Evolutionary conservation across 2,113 vertebrate genomes (phyloP).

Genomic region (Paracanthobrama guichenoti): DNA sequence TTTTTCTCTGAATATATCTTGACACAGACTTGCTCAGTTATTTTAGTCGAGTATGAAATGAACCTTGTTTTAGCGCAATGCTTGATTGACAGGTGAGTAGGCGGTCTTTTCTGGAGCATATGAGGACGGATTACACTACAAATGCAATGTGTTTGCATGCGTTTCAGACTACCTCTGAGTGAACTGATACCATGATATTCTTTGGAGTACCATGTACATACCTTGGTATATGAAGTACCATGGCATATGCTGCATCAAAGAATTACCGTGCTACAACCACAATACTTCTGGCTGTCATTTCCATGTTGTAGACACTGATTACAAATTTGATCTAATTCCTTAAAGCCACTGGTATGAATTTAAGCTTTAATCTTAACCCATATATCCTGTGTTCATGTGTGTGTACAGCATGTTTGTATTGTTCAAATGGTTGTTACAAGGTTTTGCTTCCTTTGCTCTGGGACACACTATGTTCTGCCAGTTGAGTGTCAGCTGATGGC

Average conservation of each 20-base stretch:
- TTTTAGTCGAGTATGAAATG: background rate
- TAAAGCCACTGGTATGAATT: background rate
- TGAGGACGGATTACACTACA: conserved; percentile 4
- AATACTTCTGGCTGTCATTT: background rate
- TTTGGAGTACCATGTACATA: background rate
- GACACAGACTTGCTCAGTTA: background rate
- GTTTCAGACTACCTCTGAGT: background rate
- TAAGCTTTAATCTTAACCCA: conserved; percentile 20
- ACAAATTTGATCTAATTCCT: conserved; percentile 24
- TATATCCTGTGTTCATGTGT: background rate
- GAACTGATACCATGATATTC: background rate
- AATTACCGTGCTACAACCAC: background rate
- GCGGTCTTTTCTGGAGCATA: background rate
- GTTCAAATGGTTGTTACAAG: conserved; percentile 48
- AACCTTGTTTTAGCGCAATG: background rate
- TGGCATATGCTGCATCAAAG: background rate
- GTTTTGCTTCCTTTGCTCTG: conserved; percentile 30
- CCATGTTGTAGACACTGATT: conserved; percentile 4
- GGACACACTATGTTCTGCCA: conserved; percentile 45
- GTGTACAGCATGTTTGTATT: conserved; percentile 4
- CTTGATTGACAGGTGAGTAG: conserved; percentile 17
- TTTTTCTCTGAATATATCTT: background rate
- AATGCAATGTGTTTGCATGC: too few relatives aligned
- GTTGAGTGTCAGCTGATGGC: conserved; percentile 48
- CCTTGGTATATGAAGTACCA: background rate